Conservation (phyloP, 2,797 vertebrate species). For the Poeciliopsis paucimaculata region DNA sequence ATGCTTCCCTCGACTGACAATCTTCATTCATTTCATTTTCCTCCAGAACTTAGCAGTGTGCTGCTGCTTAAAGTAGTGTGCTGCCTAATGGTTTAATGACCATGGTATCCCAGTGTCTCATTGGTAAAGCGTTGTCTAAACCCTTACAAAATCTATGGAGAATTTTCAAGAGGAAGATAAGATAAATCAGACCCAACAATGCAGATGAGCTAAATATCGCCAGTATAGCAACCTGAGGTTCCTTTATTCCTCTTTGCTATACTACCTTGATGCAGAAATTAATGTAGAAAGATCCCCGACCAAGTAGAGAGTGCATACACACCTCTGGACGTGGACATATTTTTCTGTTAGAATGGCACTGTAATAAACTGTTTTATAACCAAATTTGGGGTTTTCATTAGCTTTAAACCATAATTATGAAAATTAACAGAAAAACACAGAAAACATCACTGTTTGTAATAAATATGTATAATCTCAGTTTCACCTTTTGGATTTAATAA, state of each 20-base stretch:
- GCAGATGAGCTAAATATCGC: background rate
- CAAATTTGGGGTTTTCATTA: background rate
- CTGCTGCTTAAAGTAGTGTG: background rate
- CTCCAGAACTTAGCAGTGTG: background rate
- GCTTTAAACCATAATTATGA: background rate
- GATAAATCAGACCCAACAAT: background rate
- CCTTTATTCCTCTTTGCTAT: background rate
- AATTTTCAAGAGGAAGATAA: background rate
- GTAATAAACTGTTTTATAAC: background rate
- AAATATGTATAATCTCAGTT: background rate
- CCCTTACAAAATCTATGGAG: background rate
- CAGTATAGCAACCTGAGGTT: background rate
- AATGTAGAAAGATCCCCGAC: background rate
- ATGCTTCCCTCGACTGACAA: background rate
- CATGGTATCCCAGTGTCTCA: background rate
- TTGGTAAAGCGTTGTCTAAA: background rate
- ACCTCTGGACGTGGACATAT: background rate
- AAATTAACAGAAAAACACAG: background rate
- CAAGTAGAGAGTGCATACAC: background rate
- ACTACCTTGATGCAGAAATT: background rate
- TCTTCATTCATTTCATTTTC: background rate
- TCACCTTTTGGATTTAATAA: background rate
- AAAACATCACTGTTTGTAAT: background rate
- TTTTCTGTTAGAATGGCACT: background rate
- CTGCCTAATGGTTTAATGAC: background rate